These are phyloP conservation scores for Trematocara zebra DNA, from an alignment of 2,113 vertebrate species.

Conservation along the genomic window DNA sequence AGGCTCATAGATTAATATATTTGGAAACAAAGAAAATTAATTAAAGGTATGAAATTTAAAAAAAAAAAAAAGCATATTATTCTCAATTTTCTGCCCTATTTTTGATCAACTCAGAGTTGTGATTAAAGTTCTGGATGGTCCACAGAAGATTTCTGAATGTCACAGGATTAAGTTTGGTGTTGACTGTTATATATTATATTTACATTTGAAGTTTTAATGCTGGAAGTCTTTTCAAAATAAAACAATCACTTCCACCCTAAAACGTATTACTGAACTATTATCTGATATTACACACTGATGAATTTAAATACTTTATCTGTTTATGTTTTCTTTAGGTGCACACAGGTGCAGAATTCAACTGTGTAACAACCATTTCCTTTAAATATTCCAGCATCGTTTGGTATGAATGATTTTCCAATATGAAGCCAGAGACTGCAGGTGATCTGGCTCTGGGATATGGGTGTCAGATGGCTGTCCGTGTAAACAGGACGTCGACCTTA, in stretches of 20 bases:
- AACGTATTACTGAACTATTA: not conserved
- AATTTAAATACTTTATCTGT: not conserved
- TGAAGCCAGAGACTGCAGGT: not conserved
- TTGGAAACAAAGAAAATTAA: not conserved
- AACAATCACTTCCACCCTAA: rapidly evolving
- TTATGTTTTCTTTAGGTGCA: not conserved
- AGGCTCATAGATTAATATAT: rapidly evolving
- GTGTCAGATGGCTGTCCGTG: slow-evolving; percentile 21
- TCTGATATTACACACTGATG: not conserved
- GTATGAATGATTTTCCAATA: not conserved
- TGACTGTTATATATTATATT: not conserved
- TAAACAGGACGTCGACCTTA: slow-evolving; percentile 16
- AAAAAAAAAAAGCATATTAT: not conserved
- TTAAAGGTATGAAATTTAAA: not conserved
- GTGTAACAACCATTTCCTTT: not conserved
- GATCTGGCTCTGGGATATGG: not conserved
- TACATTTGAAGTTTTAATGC: not conserved
- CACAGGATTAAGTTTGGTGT: not conserved
- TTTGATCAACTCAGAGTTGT: not conserved
- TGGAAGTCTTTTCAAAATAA: not conserved
- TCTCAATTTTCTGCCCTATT: rapidly evolving
- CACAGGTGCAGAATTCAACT: not conserved
- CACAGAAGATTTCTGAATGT: not conserved
- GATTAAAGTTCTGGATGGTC: no score
- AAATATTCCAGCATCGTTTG: not conserved